A percentile compares a stretch with the other conserved stretches of the same genome.
Evolutionary conservation across 2,888 invertebrate genomes (phyloP).

Genomic region (Galeruca laticollis): DNA sequence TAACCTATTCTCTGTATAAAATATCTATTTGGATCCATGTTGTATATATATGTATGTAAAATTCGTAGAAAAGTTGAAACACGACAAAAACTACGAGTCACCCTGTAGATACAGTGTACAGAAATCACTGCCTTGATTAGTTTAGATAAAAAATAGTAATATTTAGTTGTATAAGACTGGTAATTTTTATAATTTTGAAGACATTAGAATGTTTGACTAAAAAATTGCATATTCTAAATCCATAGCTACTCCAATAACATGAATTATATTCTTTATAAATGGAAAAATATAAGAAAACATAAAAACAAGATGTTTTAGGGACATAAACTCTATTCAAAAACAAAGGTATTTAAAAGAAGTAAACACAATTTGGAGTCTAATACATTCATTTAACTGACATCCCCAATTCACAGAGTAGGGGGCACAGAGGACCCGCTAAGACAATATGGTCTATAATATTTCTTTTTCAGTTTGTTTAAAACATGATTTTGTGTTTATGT

Average conservation of each 20-base stretch:
- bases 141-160: conserved; percentile 50
- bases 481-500: no score
- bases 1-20: conserved; percentile 35
- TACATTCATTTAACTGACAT: no score
- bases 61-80: conserved; percentile 28
- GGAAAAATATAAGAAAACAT: background rate
- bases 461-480: no score
- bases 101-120: conserved; percentile 58
- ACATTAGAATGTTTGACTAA: conserved; percentile 22
- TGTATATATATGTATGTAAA: conserved; percentile 38
- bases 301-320: no score
- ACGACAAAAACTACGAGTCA: conserved; percentile 43
- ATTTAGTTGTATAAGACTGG: conserved; percentile 61
- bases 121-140: conserved; percentile 58
- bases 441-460: no score
- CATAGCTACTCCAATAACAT: background rate
- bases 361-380: no score
- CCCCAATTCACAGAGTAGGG: no score
- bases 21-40: conserved; percentile 29
- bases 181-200: conserved; percentile 46
- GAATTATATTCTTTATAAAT: no score
- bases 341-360: no score
- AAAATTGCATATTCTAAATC: background rate
- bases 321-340: no score
- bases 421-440: no score